Percentiles rank a stretch among this genome's conserved stretches.
Conservation (phyloP, 2,113 vertebrate species). For the Caloenas nicobarica region DNA sequence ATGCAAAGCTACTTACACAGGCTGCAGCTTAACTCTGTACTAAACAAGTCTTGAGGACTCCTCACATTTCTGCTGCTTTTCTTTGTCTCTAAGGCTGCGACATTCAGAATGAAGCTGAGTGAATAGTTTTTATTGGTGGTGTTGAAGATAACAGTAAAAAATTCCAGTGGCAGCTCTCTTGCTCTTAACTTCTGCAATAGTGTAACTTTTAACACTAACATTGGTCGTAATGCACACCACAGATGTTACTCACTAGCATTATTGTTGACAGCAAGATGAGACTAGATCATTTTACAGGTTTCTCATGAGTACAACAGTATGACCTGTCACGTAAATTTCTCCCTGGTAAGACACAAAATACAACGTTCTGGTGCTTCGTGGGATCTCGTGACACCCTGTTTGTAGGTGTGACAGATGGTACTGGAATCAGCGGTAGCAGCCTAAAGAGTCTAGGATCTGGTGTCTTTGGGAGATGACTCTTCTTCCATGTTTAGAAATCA, state of each 20-base stretch:
- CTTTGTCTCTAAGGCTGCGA: background rate
- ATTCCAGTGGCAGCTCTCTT: background rate
- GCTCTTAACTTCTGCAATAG: background rate
- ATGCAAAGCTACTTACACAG: background rate
- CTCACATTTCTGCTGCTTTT: background rate
- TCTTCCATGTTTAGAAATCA: background rate
- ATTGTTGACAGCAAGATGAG: background rate
- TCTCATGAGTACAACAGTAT: background rate
- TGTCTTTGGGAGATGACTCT: background rate
- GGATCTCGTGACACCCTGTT: background rate
- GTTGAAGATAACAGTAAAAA: background rate
- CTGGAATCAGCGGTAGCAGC: background rate
- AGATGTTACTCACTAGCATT: background rate
- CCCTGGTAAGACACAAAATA: background rate
- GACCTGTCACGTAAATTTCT: background rate
- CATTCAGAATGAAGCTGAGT: background rate
- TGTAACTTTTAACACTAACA: background rate
- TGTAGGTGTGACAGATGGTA: background rate
- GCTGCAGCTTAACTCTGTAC: background rate
- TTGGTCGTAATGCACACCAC: background rate
- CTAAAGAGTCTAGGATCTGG: background rate
- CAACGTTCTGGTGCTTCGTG: background rate
- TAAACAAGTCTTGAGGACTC: background rate
- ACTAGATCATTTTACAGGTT: background rate
- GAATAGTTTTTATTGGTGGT: background rate